These are phyloP conservation scores for Diplosoma virens DNA, from an alignment of 23 tunicate genomes.

Conservation along the genomic window DNA sequence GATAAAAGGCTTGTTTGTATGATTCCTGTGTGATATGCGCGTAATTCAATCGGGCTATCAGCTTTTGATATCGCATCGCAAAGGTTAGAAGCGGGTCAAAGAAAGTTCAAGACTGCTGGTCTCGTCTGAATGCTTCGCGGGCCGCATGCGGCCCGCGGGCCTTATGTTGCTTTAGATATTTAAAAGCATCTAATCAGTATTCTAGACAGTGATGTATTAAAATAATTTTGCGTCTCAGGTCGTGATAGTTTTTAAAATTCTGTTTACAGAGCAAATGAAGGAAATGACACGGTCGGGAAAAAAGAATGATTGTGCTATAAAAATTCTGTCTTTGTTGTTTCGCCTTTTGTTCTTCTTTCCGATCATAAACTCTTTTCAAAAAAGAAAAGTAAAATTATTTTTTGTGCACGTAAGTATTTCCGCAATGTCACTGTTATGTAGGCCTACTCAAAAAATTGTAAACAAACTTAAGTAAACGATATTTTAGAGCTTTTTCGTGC, in stretches of 20 bases:
- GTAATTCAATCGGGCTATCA: too few species aligned
- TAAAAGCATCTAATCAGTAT: too few species aligned
- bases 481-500: not conserved
- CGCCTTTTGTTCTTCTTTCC: conserved; percentile 53
- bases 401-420: conserved; percentile 48
- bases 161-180: too few species aligned
- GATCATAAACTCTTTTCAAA: conserved; percentile 1
- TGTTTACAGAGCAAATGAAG: conserved; percentile 2
- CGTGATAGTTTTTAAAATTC: not conserved
- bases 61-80: too few species aligned
- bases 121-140: too few species aligned
- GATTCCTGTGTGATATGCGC: too few species aligned
- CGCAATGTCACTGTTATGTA: not conserved
- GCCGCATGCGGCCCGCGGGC: too few species aligned
- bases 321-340: conserved; percentile 22
- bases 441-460: not conserved
- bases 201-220: too few species aligned
- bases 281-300: not conserved
- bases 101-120: too few species aligned
- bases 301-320: not conserved
- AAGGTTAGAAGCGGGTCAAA: too few species aligned
- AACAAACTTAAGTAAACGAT: not conserved
- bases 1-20: too few species aligned
- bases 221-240: too few species aligned
- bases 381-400: not conserved